Percentiles rank a stretch among this genome's conserved stretches.
phyloP scores from a whole-genome alignment of 2,113 vertebrate genomes.

The Capreolus pygargus region DNA sequence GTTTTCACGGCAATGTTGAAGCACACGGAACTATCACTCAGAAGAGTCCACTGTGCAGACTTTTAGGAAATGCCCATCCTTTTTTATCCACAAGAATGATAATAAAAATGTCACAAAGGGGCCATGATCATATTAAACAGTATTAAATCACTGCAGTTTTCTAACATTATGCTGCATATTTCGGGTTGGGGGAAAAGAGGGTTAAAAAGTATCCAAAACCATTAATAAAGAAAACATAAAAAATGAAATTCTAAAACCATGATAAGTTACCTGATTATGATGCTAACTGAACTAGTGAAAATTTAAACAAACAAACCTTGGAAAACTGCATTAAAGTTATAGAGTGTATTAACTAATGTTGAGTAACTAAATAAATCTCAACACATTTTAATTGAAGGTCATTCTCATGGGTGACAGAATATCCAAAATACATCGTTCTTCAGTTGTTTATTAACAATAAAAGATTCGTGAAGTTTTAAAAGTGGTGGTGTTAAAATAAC shows the following conservation, averaged over 20 bases:
- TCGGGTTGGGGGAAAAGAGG: not conserved
- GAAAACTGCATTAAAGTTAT: not conserved
- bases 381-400: not conserved
- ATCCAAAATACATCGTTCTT: not conserved
- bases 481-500: not conserved
- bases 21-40: not conserved
- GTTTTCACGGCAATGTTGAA: not conserved
- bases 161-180: not conserved
- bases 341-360: not conserved
- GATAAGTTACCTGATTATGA: not conserved
- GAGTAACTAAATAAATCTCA: slow-evolving; percentile 32
- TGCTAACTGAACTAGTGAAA: not conserved
- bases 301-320: not conserved
- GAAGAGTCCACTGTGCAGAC: not conserved
- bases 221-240: not conserved
- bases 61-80: slow-evolving; percentile 18
- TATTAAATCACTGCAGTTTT: not conserved
- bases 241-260: not conserved
- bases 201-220: not conserved
- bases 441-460: not conserved
- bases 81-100: not conserved
- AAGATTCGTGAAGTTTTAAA: slow-evolving; percentile 12
- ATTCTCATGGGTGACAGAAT: not conserved
- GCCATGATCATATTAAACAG: not conserved
- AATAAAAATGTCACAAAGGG: slow-evolving; percentile 15